A percentile compares a stretch with the other conserved stretches of the same genome.
Conservation (phyloP, 1,140 invertebrate species). For the Plodia interpunctella region DNA sequence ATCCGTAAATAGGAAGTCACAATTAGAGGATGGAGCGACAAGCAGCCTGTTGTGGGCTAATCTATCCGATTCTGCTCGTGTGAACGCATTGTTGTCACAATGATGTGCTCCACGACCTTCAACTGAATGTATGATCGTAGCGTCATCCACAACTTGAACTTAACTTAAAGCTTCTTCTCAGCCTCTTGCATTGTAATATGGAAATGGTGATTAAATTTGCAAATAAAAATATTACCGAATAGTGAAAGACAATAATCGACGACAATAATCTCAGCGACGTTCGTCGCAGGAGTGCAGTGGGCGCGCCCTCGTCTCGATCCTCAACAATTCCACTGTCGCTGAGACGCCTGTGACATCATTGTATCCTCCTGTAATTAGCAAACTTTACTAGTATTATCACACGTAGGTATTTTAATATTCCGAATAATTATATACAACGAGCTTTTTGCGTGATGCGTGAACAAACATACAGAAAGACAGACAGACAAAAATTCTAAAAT, state of each 20-base stretch:
- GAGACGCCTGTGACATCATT: neutral
- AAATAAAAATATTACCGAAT: too few species aligned
- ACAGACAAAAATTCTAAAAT: too few species aligned
- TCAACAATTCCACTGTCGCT: neutral
- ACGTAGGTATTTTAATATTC: neutral
- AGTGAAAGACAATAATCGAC: too few species aligned
- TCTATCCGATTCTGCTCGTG: neutral
- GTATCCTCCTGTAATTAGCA: neutral
- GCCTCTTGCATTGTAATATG: too few species aligned
- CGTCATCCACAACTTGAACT: too few species aligned
- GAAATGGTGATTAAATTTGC: too few species aligned
- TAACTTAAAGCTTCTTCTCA: too few species aligned
- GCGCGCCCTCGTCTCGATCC: neutral
- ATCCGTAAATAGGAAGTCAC: conserved; percentile 3
- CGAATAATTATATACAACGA: too few species aligned
- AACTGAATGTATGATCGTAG: too few species aligned
- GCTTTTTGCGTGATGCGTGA: too few species aligned
- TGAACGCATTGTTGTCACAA: neutral
- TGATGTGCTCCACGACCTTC: neutral
- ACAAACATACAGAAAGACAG: too few species aligned
- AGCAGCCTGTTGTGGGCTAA: neutral
- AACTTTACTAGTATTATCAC: neutral
- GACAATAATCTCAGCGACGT: neutral
- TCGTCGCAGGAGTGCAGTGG: neutral
- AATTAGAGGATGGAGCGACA: neutral